These are phyloP conservation scores for Halcyon senegalensis DNA, from an alignment of 2,113 vertebrate genomes.

Conservation along the genomic window DNA sequence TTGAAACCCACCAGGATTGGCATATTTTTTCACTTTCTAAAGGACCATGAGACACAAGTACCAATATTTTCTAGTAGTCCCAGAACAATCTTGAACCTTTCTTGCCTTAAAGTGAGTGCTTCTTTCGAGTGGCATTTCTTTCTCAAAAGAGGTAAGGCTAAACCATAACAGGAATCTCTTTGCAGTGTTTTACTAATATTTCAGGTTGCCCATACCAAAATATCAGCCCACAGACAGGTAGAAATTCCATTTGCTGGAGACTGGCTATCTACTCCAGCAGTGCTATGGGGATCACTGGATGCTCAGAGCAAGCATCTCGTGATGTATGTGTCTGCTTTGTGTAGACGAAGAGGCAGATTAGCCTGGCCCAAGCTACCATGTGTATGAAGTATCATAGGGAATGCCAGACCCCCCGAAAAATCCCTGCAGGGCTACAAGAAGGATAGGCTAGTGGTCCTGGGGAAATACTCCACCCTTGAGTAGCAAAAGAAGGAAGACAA, in stretches of 20 bases:
- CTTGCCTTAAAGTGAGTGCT: neutral
- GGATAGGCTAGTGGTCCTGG: neutral
- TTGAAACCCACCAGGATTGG: neutral
- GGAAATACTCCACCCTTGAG: neutral
- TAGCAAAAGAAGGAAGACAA: neutral
- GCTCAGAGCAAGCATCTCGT: neutral
- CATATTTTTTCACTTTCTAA: neutral
- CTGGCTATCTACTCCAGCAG: neutral
- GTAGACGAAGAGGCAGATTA: neutral
- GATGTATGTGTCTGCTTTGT: neutral
- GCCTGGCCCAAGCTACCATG: neutral
- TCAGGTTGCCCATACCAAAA: neutral
- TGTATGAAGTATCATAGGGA: neutral
- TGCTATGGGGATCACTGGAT: neutral
- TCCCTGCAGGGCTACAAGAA: neutral
- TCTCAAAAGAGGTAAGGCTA: neutral
- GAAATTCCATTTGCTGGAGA: neutral
- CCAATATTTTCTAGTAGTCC: neutral
- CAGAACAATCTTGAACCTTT: neutral
- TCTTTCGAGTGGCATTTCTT: neutral
- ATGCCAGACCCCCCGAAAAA: neutral
- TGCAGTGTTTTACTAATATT: neutral
- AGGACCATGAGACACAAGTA: neutral
- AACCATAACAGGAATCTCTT: neutral
- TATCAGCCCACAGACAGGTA: neutral